Evolutionary conservation across 2,113 vertebrate genomes (phyloP).

Genomic region (Orycteropus afer): DNA sequence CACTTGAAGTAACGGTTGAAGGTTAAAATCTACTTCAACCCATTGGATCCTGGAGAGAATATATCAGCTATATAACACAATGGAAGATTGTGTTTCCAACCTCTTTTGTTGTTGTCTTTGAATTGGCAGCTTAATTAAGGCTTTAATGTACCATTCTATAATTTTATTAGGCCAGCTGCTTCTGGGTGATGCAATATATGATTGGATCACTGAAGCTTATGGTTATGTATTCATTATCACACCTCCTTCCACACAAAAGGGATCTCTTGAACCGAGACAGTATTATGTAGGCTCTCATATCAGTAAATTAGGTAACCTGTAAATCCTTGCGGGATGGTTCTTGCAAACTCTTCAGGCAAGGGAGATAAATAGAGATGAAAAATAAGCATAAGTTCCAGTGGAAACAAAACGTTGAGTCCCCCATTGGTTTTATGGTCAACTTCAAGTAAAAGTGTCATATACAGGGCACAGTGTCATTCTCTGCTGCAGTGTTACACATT

Average conservation of each 20-base stretch:
- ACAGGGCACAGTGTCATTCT: not conserved
- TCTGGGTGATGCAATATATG: not conserved
- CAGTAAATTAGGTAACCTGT: not conserved
- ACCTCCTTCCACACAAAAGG: not conserved
- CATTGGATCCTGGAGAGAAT: not conserved
- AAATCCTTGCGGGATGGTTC: not conserved
- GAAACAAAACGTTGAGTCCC: not conserved
- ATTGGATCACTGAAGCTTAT: not conserved
- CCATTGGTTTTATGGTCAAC: not conserved
- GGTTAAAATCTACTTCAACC: not conserved
- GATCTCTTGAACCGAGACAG: not conserved
- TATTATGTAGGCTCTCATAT: not conserved
- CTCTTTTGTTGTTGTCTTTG: not conserved
- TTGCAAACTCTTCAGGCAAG: not conserved
- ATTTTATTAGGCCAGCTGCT: slow-evolving; percentile 37
- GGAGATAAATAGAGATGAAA: not conserved
- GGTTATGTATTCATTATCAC: not conserved
- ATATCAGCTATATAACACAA: not conserved
- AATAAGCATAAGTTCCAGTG: not conserved
- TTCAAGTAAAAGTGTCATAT: not conserved
- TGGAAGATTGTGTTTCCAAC: not conserved
- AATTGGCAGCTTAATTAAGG: slow-evolving; percentile 22
- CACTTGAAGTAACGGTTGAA: not conserved
- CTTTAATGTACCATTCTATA: not conserved
- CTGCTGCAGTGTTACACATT: not conserved